Evolutionary conservation across 2,888 invertebrate species (phyloP), one percentile per base, ranked within the genome.

Genomic region (Drosophila merina): DNA sequence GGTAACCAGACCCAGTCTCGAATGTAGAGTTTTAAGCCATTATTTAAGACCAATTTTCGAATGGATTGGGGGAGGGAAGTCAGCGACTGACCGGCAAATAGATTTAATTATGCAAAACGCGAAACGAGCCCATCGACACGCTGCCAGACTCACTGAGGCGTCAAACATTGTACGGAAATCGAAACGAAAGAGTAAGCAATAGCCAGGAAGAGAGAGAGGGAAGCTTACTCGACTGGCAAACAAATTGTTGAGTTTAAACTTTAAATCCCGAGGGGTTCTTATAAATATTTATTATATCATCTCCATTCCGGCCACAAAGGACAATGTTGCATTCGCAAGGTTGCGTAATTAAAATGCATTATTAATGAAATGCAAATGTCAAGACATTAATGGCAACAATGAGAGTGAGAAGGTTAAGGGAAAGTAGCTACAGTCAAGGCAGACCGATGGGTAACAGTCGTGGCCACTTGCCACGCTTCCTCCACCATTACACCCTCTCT

Each of bases 321-420:
- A 28, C 45, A 20, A 42, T 4, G 51, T 9, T 57, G 70, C 59
- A 42, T 14, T 48, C 36, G 55, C 70, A n/a, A 45, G 44, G 62
- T 26, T 36, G 28, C 40, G 82, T 83, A 83, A 85, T 86, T 88
- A 80, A 85, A 85, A 77, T 80, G 74, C 84, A 88, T 85, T 74
- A 84, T 86, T 84, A 84, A 88, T 88, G 86, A 75, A 74, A 88
- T 88, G 88, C 75, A 80, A 85, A 88, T 81, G 74, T 62, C 40
- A 73, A 64, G 78, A 77, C 84, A 66, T 75, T 73, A 66, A 80
- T n/a, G n/a, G n/a, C 75, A 68, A 80, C 73, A 79, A 57, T 12
- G 28, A 36, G 30, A 64, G 4, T 20, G 63, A 9, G 63, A 9
- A 44, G 63, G 33, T 28, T 3, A 1, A 28, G 28, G 28, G 28